These are phyloP conservation scores for Lucilia sericata DNA, from an alignment of 1,140 invertebrate species.

Conservation along the genomic window DNA sequence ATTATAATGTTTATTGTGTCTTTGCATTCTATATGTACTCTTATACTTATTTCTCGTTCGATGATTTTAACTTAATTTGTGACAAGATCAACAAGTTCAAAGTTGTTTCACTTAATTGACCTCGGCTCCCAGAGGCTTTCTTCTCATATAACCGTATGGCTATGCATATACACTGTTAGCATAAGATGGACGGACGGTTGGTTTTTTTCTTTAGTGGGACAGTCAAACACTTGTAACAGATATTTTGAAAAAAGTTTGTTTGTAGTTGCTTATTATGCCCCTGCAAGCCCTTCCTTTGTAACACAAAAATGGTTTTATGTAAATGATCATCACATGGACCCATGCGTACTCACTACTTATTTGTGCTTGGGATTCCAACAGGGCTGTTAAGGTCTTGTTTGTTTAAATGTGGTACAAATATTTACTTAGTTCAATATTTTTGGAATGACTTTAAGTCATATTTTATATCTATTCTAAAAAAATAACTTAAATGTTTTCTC, in stretches of 20 bases:
- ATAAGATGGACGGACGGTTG: background rate
- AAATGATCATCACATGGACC: background rate
- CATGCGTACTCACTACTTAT: background rate
- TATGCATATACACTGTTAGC: background rate
- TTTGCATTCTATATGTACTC: background rate
- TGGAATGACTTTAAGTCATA: too few relatives aligned
- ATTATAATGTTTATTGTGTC: background rate
- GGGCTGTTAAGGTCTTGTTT: background rate
- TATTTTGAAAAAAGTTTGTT: background rate
- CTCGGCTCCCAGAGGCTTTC: slow-evolving; percentile 53
- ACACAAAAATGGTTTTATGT: background rate
- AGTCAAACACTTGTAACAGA: slow-evolving; percentile 5
- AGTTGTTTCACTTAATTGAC: slow-evolving; percentile 68
- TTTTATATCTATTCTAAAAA: too few relatives aligned
- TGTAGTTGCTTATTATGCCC: background rate
- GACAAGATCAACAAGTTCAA: slow-evolving; percentile 68
- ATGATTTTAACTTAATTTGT: slow-evolving; percentile 57
- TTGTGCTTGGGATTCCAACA: background rate
- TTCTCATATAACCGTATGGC: background rate
- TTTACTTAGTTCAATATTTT: too few relatives aligned
- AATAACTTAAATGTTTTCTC: too few relatives aligned
- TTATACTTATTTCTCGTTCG: background rate
- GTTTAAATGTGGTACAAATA: too few relatives aligned
- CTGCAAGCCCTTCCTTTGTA: background rate
- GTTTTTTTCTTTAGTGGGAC: background rate